Percentiles rank a stretch among this genome's conserved stretches.
These are phyloP conservation scores for Metallyticus violacea DNA, from an alignment of 2,888 invertebrate species.

Conservation along the genomic window DNA sequence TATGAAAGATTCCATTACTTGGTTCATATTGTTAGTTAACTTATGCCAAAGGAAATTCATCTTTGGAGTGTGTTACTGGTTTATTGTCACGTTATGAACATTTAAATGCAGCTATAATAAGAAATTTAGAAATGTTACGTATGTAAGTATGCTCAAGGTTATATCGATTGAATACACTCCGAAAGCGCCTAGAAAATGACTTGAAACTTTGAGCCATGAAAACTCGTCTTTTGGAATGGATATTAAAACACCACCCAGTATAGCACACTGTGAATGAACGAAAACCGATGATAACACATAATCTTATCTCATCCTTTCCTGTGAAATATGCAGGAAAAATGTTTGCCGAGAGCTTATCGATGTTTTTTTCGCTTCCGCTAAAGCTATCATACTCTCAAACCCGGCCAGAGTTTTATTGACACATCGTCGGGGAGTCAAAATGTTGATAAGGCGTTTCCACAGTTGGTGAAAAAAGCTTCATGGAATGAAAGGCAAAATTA, in stretches of 20 bases:
- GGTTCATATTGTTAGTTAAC: too few relatives aligned
- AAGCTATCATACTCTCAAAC: neutral
- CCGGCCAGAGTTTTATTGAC: neutral
- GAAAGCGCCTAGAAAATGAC: neutral
- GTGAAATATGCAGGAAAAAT: neutral
- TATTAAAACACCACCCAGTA: neutral
- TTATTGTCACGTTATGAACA: too few relatives aligned
- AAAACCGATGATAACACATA: neutral
- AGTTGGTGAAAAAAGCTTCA: neutral
- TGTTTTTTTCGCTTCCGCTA: neutral
- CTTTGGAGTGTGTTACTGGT: too few relatives aligned
- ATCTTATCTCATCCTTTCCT: neutral
- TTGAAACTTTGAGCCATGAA: neutral
- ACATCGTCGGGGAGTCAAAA: neutral
- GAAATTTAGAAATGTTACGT: too few relatives aligned
- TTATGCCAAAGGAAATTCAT: too few relatives aligned
- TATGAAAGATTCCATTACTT: too few relatives aligned
- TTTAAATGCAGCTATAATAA: too few relatives aligned
- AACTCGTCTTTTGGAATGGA: neutral
- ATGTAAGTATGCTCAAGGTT: too few relatives aligned
- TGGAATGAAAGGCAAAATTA: neutral
- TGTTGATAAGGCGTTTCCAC: neutral
- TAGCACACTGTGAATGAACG: neutral
- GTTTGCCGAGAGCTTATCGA: neutral
- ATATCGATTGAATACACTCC: neutral